Conservation (phyloP, 2,797 vertebrate genomes). For the Platyrinchus mystaceus region DNA sequence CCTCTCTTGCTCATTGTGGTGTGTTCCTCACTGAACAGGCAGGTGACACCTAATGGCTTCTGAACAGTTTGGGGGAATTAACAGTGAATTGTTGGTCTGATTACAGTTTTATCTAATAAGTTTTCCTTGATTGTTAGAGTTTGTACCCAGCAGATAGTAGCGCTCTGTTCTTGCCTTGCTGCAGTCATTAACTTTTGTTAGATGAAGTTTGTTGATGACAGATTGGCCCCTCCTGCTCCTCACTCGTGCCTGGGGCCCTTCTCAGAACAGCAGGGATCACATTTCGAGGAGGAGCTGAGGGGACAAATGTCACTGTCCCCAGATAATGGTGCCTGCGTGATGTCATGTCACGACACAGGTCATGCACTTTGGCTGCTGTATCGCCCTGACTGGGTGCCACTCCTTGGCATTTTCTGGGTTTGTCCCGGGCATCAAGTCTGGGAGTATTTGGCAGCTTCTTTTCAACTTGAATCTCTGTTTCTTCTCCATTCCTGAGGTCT, state of each 20-base stretch:
- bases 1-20: background rate
- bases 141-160: background rate
- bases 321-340: background rate
- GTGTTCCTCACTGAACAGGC: background rate
- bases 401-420: background rate
- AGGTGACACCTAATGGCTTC: background rate
- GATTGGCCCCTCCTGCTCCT: background rate
- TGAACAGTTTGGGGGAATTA: background rate
- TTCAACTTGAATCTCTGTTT: background rate
- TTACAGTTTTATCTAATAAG: background rate
- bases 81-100: background rate
- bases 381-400: background rate
- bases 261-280: background rate
- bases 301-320: background rate
- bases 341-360: background rate
- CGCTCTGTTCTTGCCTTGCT: background rate
- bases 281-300: background rate
- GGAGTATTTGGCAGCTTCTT: background rate
- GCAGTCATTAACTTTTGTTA: background rate
- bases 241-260: fast-evolving
- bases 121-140: background rate
- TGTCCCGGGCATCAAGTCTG: background rate
- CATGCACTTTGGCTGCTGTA: background rate
- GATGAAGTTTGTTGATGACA: background rate
- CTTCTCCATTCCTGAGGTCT: background rate